Base-by-base conservation (phyloP, 2,113 vertebrate genomes). In the Channa argus region DNA sequence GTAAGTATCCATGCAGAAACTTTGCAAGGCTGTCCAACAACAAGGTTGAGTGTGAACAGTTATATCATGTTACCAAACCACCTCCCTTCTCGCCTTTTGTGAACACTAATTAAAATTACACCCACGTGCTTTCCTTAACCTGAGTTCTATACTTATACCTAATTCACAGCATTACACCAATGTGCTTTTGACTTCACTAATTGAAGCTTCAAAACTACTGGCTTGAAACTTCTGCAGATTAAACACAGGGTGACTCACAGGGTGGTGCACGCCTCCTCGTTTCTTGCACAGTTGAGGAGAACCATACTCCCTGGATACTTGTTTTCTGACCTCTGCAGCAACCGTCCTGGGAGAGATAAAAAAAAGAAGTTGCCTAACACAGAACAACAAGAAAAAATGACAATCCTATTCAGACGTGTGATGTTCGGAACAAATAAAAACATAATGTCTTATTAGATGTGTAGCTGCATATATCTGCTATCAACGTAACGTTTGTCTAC, bases 241-340 rank as follows among this genome's bases (percentile, higher is more conserved):
- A 82, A 85, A 79, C 46, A 63, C 63, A 85, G 62, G 50, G 58
- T 84, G 83, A 94, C 96, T 94, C 85, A 97, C 97, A 71, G 92
- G 88, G 38, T 95, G 95, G 70, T 94, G 91, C 14, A 76, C 66
- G 14, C 94, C 91, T 65, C 94, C 92, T 77, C 96, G 88, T 76
- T 96, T 96, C 76, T 96, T 94, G 74, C 95, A 94, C 62, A 97
- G 92, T 77, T 96, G 96, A 2, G 96, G 96, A 8, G 96, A 97
- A 62, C 94, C 94, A 80, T 95, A 96, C 13, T 97, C 96, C 82
- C 96, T 92, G 68, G 95, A 95, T 53, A 98, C 95, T 83, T 97
- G 97, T 76, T 97, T 98, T 80, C 97, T 92, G 71, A 98, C 95
- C 80, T 98, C 97, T 3, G 96, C 92, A 5, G 97, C 97, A 77